Evolutionary conservation across 2,113 vertebrate genomes (phyloP).

Genomic region (Salvelinus namaycush): DNA sequence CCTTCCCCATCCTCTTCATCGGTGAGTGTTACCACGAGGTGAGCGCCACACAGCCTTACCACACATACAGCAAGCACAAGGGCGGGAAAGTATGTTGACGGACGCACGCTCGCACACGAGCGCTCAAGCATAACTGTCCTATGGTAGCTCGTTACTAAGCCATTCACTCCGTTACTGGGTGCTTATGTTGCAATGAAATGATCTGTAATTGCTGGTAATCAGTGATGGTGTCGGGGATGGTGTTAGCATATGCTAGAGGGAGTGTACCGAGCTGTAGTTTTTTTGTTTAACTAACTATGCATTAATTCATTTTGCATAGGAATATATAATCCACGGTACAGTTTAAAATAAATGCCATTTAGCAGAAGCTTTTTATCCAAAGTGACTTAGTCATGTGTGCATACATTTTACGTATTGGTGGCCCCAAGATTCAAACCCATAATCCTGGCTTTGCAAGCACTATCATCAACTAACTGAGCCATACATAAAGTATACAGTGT

Average conservation of each 20-base stretch:
- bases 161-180: too few species aligned
- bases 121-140: too few species aligned
- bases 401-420: too few species aligned
- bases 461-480: too few species aligned
- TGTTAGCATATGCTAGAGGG: neutral
- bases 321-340: neutral
- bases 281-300: neutral
- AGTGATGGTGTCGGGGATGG: neutral
- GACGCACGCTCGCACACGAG: neutral
- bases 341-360: too few species aligned
- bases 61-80: neutral
- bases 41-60: conserved; percentile 5
- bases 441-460: too few species aligned
- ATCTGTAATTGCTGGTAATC: neutral
- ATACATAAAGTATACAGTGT: neutral
- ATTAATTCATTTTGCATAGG: neutral
- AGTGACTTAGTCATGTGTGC: too few species aligned
- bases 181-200: too few species aligned
- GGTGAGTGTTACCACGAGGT: conserved; percentile 76
- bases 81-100: neutral
- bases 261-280: neutral
- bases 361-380: too few species aligned
- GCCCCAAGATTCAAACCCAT: too few species aligned
- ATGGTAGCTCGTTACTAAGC: too few species aligned
- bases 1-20: conserved; percentile 98